phyloP scores from a whole-genome alignment of 2,113 vertebrate species.

The Anarrhichthys ocellatus region DNA sequence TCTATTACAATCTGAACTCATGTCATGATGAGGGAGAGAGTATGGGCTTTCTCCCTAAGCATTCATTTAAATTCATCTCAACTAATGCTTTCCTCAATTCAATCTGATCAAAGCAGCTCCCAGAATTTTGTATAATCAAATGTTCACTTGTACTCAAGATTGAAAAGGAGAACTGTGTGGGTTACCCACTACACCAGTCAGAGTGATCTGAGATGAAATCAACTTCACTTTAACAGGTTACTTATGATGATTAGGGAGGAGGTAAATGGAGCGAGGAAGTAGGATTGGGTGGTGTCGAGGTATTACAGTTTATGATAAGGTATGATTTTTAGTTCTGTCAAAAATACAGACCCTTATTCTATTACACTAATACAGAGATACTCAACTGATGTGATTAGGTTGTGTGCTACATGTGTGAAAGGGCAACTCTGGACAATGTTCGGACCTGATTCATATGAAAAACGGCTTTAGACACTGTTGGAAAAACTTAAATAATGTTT shows the following conservation, averaged over 20 bases:
- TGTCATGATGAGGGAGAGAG: conserved; percentile 41
- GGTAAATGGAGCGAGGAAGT: not conserved
- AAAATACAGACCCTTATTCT: not conserved
- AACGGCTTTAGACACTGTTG: not conserved
- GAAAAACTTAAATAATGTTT: too few species aligned
- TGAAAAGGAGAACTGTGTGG: conserved; percentile 35
- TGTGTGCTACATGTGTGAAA: not conserved
- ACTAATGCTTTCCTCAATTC: conserved; percentile 57
- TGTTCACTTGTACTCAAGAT: conserved; percentile 3
- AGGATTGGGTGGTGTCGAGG: not conserved
- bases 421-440: not conserved
- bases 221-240: conserved; percentile 34
- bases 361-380: not conserved
- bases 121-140: not conserved
- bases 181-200: conserved; percentile 3
- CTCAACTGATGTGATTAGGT: not conserved
- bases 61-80: conserved; percentile 63
- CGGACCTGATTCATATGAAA: not conserved
- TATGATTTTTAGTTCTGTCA: not conserved
- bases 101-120: conserved; percentile 60
- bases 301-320: not conserved
- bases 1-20: conserved; percentile 61
- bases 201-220: conserved; percentile 23
- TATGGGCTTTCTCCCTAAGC: conserved; percentile 40
- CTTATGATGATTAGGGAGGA: conserved; percentile 26